Evolutionary conservation across 2,888 invertebrate genomes (phyloP), one percentile per base, ranked within the genome.

Genomic region (Synergus umbraculus): DNA sequence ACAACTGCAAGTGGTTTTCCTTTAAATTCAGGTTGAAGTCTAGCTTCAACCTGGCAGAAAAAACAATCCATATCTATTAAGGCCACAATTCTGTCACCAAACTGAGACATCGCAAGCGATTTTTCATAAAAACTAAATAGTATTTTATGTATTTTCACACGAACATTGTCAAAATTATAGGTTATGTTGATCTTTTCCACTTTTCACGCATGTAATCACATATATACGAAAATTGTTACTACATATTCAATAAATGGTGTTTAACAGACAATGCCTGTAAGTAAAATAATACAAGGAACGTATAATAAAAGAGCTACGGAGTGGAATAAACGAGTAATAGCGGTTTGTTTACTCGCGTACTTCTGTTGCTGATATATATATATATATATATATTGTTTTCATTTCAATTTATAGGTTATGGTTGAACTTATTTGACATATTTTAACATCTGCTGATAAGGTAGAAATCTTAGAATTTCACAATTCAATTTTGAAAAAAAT

Each of bases 41-140:
- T 96, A 89, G 97, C 97, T 93, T 99, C 99, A 2, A 99, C 99
- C 95, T 99, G 99, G 88, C 99, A 99, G 92, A 98, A 99, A 93
- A 99, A 99, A 93, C 99, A 99, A 92, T 99, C 99, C 99, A 99
- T 99, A 91, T 99, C 99, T 76, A 99, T 96, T 76, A 99, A 93
- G 64, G 97, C 95, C 29, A 99, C 94, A 29, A 98, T 94, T 85
- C 96, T 93, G 83, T 95, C 95, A 44, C 88, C 89, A 84, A 93
- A 93, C 83, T 89, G 90, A 76, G 93, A 92, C 94, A 94, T 94
- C 5, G 58, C 79, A 2, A 73, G n/a, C 37, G 4, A 37, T 54
- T 54, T 10, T 54, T 54, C 49, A 3, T 8, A 54, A 54, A 58
- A 58, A 18, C 2, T 58, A 58, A 58, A 49, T n/a, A 49, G 15